A percentile compares a stretch with the other conserved stretches of the same genome.
Conservation (phyloP, 1,140 invertebrate genomes). For the Apis cerana region DNA sequence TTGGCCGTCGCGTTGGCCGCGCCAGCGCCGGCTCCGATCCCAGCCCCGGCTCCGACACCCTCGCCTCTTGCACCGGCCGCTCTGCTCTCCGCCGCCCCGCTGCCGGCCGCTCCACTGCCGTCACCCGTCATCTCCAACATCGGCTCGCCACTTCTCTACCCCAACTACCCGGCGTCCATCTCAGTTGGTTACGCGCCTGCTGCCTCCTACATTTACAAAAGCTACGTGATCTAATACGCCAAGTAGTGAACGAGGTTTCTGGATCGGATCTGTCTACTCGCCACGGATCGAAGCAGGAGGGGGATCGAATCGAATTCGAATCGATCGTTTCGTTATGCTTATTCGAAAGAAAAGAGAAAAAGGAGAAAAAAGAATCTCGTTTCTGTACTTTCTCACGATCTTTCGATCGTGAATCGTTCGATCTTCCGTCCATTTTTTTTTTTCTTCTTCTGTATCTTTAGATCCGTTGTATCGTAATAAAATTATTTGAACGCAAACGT, state of each 20-base stretch:
- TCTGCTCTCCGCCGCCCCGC: not conserved
- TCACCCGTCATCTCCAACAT: conserved; percentile 41
- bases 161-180: conserved; percentile 43
- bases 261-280: not conserved
- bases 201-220: conserved; percentile 43
- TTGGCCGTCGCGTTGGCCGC: conserved; percentile 66
- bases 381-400: not conserved
- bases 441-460: conserved; percentile 1
- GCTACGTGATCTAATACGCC: not conserved
- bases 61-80: not conserved
- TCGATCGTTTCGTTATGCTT: conserved; percentile 1
- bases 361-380: conserved; percentile 9
- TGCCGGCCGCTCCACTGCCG: conserved; percentile 50
- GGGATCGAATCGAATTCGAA: not conserved
- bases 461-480: conserved; percentile 52
- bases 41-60: conserved; percentile 45
- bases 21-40: conserved; percentile 35
- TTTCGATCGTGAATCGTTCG: not conserved
- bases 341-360: not conserved
- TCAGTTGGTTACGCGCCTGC: not conserved
- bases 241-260: not conserved
- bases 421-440: not conserved
- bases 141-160: conserved; percentile 56
- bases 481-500: conserved; percentile 50
- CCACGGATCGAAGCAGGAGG: not conserved